Base-by-base conservation (phyloP, 92 coral and sea anemone species). In the Parazoanthus darwini region DNA sequence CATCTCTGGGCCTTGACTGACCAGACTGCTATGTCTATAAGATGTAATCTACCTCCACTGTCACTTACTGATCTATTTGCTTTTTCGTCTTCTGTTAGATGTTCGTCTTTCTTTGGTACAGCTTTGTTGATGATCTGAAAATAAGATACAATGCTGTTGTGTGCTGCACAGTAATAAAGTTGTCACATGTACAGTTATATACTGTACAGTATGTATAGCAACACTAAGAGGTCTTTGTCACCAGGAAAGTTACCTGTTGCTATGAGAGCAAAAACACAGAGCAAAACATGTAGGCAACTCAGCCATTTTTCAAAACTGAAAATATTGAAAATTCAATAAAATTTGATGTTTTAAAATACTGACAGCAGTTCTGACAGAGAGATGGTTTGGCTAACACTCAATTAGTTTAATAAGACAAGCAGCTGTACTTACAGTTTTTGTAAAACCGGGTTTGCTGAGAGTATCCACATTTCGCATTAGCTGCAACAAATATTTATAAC, bases 391-490 rank as follows among this genome's bases (percentile, higher is more conserved):
- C 0, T 8, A n/a, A 68, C 11, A 48, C 1, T 48, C 51, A 48
- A 48, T 23, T 68, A 29, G 6, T 68, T n/a, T 6, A 68, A 23
- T 35, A 20, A 74, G 8, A 20, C 43, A 20, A 26, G 76, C 78
- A 26, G 76, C 78, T 36, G 14, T 36, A 84, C 87, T 70, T 50
- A 84, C 87, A 84, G 87, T 84, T 84, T 84, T 84, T 44, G 87
- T 84, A 68, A 84, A 84, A 20, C 87, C 87, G 0, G 87, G 87
- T 72, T 84, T 84, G 79, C 87, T 84, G 43, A 84, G 87, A 4
- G 87, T 84, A 84, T 84, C 87, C 79, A 84, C 87, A 84, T 84
- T 84, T 44, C 87, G 87, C 87, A 84, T 84, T 54, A 84, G 51
- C 87, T 84, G 65, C 54, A 83, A 66, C 22, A 44, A 68, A 80